Base-by-base conservation (phyloP, 2,888 invertebrate species). In the Neoaliturus tenellus region DNA sequence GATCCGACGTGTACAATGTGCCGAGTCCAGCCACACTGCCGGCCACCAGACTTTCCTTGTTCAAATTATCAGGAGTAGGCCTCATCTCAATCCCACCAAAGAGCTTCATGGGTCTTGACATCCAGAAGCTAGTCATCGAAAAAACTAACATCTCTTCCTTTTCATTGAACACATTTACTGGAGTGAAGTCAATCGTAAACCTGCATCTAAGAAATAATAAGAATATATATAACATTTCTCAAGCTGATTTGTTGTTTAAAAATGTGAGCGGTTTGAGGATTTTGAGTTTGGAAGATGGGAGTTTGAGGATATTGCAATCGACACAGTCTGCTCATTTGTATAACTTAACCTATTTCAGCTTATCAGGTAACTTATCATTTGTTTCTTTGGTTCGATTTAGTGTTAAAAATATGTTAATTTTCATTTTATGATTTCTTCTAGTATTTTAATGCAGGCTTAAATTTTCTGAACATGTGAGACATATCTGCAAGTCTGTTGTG, bases 271-370 rank as follows among this genome's bases (percentile, higher is more conserved):
- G 33, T 33, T 51, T 82, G 20, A 48, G 31, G 28, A 25, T 48
- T 0, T 3, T 82, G 20, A 35, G 44, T 33, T 71, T 82, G 35
- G 55, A 55, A 33, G 28, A 71, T 17, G 51, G 35, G 31, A 28
- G 35, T 1, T 4, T 82, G 31, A 31, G 33, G 28, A 28, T 33
- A 17, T 23, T 69, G 12, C 51, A 51, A 33, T 51, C 51, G 33
- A 10, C 31, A n/a, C 17, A 44, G 23, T 25, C 48, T 33, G 51
- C 48, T 48, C 33, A 78, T 10, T 10, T 82, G 73, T 23, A 73
- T 25, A 82, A 82, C 39, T 33, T 82, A 35, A 71, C 71, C 31
- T 69, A 73, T 41, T 31, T 82, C 20, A 82, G 82, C 25, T 41
- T 73, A 17, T 35, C 71, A 55, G 51, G 82, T 82, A 55, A 39